Conservation (phyloP, 2,888 invertebrate genomes). For the Caenorhabditis sinica region DNA sequence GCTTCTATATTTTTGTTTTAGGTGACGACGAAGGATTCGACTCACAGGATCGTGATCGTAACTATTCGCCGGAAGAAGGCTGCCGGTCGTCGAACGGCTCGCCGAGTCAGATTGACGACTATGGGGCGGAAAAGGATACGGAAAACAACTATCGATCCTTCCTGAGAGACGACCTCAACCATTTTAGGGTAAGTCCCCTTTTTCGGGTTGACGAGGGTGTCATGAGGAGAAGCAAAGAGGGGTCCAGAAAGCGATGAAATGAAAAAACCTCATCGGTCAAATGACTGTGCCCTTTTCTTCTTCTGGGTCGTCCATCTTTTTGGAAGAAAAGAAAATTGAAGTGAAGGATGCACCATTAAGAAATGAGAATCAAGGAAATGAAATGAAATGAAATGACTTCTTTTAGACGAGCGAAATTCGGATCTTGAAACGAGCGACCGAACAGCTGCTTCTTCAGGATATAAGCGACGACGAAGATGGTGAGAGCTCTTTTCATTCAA, state of each 20-base stretch:
- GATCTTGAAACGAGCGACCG: slow-evolving; percentile 70
- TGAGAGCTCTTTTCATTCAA: slow-evolving; percentile 30
- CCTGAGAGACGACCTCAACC: slow-evolving; percentile 39
- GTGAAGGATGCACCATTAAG: slow-evolving; percentile 19
- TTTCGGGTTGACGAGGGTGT: not conserved
- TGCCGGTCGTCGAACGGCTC: slow-evolving; percentile 63
- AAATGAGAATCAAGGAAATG: slow-evolving; percentile 17
- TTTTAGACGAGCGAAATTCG: slow-evolving; percentile 66
- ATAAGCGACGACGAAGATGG: slow-evolving; percentile 75
- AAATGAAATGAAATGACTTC: slow-evolving; percentile 16
- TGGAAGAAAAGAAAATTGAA: not conserved
- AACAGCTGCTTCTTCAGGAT: slow-evolving; percentile 67
- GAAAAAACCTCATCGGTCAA: slow-evolving; percentile 12
- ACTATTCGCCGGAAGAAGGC: slow-evolving; percentile 57
- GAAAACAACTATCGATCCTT: slow-evolving; percentile 50
- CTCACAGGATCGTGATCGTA: slow-evolving; percentile 55
- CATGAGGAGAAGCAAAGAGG: not conserved
- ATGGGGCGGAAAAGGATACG: slow-evolving; percentile 62
- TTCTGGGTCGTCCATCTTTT: not conserved
- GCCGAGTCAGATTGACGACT: slow-evolving; percentile 51
- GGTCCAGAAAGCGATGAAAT: not conserved
- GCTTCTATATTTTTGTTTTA: slow-evolving; percentile 12
- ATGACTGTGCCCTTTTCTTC: not conserved
- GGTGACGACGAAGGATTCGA: slow-evolving; percentile 66
- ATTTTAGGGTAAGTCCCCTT: slow-evolving; percentile 40